phyloP scores from a whole-genome alignment of 2,797 vertebrate genomes.

The Crocodylus rhombifer region DNA sequence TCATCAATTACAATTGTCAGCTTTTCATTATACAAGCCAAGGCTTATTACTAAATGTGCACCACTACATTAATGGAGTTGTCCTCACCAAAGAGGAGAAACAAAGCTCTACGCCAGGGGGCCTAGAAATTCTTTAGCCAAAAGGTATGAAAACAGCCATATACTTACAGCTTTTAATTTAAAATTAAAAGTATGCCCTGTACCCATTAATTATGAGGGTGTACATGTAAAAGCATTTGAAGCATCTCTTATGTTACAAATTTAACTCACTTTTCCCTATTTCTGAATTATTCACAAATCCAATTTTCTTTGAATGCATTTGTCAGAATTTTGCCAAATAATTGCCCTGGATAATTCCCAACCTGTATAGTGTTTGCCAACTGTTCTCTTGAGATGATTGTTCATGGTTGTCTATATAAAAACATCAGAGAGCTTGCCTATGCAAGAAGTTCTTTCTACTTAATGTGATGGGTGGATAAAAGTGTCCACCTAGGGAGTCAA shows the following conservation, averaged over 20 bases:
- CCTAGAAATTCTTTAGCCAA: not conserved
- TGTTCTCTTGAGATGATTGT: not conserved
- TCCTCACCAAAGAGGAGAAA: not conserved
- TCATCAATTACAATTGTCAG: not conserved
- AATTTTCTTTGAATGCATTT: not conserved
- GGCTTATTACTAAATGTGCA: accelerated
- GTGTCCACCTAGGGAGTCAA: not conserved
- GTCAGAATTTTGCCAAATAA: not conserved
- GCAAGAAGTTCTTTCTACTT: not conserved
- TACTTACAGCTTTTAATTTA: not conserved
- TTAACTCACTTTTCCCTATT: not conserved
- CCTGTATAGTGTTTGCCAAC: not conserved
- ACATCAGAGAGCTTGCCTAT: no score
- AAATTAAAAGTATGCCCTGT: not conserved
- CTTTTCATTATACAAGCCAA: not conserved
- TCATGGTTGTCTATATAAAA: not conserved
- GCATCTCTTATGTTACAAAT: not conserved
- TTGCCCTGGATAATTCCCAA: not conserved
- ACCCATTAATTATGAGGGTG: not conserved
- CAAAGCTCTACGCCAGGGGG: accelerated
- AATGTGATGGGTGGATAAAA: not conserved
- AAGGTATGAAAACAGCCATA: not conserved
- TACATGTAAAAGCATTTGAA: not conserved
- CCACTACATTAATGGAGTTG: not conserved
- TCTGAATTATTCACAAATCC: not conserved